These are phyloP conservation scores for Psephotus haematonotus DNA, from an alignment of 2,113 vertebrate species.

Conservation along the genomic window DNA sequence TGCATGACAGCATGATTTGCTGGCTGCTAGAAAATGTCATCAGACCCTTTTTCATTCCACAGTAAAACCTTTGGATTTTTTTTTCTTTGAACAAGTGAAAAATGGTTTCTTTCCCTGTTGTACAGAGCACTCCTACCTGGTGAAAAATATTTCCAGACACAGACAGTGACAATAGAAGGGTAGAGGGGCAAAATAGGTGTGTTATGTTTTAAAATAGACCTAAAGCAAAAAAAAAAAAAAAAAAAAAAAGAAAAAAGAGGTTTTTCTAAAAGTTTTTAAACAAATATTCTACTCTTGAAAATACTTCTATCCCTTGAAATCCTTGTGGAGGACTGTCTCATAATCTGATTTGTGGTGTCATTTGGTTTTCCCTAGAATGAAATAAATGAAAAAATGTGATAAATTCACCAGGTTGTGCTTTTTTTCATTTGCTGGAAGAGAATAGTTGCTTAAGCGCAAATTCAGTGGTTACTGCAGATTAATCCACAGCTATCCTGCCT, in stretches of 20 bases:
- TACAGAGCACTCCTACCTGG: background rate
- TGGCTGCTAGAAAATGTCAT: conserved; percentile 60
- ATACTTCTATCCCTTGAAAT: background rate
- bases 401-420: background rate
- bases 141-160: background rate
- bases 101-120: background rate
- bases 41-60: conserved; percentile 37
- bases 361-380: background rate
- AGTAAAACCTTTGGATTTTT: background rate
- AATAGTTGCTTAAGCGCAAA: background rate
- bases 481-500: background rate
- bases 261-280: background rate
- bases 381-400: background rate
- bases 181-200: background rate
- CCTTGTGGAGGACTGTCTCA: background rate
- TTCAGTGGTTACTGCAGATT: background rate
- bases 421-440: background rate
- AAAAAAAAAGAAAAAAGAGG: background rate
- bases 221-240: background rate
- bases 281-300: background rate
- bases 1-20: conserved; percentile 56
- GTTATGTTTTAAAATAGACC: background rate
- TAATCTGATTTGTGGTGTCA: background rate
- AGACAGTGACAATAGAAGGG: background rate
- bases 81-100: background rate